A percentile compares a stretch with the other conserved stretches of the same genome.
These are phyloP conservation scores for Polypterus bichir DNA, from an alignment of 2,113 vertebrate species.

Conservation along the genomic window DNA sequence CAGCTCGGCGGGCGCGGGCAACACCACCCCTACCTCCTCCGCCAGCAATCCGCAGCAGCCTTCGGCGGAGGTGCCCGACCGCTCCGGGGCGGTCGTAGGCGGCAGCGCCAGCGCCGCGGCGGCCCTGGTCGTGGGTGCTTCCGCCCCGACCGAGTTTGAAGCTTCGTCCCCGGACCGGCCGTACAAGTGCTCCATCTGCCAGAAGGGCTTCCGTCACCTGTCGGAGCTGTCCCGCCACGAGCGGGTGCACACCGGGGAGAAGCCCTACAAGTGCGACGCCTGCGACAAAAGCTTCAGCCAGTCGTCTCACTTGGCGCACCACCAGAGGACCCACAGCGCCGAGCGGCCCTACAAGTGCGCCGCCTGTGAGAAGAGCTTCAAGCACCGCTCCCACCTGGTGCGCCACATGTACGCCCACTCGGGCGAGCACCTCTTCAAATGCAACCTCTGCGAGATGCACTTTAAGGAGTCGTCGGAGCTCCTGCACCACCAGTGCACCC, in stretches of 20 bases:
- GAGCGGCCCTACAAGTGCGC: conserved; percentile 92
- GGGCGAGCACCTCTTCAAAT: conserved; percentile 87
- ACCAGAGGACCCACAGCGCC: conserved; percentile 89
- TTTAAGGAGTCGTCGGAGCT: conserved; percentile 93
- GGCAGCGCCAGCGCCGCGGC: conserved; percentile 44
- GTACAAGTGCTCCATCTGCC: conserved; percentile 87
- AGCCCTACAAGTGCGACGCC: conserved; percentile 88
- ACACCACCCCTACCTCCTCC: conserved; percentile 32
- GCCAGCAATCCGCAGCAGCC: conserved; percentile 40
- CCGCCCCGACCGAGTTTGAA: conserved; percentile 31
- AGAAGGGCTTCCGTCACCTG: conserved; percentile 92
- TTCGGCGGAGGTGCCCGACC: conserved; percentile 41
- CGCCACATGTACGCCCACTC: conserved; percentile 96
- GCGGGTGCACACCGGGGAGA: conserved; percentile 90
- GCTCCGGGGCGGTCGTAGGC: conserved; percentile 38
- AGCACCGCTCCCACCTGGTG: conserved; percentile 92
- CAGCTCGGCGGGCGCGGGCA: conserved; percentile 44
- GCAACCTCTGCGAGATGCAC: conserved; percentile 84
- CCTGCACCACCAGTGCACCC: conserved; percentile 88
- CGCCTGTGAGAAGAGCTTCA: conserved; percentile 93
- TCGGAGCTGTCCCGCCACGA: conserved; percentile 87
- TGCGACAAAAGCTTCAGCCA: conserved; percentile 97
- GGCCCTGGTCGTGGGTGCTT: conserved; percentile 33
- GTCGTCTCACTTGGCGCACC: conserved; percentile 89
- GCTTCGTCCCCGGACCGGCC: conserved; percentile 65